Evolutionary conservation across 1,140 invertebrate species (phyloP).

Genomic region (Drosophila neocordata): DNA sequence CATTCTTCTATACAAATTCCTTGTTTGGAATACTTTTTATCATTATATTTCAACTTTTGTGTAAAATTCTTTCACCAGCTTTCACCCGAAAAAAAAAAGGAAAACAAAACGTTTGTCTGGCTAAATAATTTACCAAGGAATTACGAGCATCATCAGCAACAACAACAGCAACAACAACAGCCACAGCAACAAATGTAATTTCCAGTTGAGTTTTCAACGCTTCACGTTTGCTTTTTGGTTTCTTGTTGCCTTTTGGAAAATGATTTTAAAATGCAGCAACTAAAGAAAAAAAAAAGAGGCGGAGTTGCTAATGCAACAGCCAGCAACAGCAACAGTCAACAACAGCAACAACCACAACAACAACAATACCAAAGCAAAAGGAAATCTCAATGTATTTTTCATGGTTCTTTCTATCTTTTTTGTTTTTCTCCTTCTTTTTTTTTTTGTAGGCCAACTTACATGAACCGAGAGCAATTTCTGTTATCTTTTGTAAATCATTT

Average conservation of each 20-base stretch:
- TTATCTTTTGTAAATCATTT: conserved; percentile 77
- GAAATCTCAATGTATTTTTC: conserved; percentile 69
- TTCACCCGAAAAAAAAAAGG: conserved; percentile 14
- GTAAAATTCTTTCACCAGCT: conserved; percentile 41
- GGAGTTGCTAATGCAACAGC: conserved; percentile 52
- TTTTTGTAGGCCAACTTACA: conserved; percentile 68
- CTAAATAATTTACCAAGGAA: conserved; percentile 50
- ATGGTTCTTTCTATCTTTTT: conserved; percentile 47
- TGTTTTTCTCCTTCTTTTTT: conserved; percentile 62
- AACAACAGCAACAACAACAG: conserved; percentile 9
- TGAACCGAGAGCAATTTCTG: conserved; percentile 67
- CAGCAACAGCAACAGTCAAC: conserved; percentile 43
- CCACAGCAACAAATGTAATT: conserved; percentile 55
- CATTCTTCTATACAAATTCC: conserved; percentile 30
- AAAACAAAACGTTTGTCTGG: conserved; percentile 20
- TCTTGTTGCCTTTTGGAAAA: conserved; percentile 52
- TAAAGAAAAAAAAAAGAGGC: conserved; percentile 47
- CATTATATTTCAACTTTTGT: conserved; percentile 49
- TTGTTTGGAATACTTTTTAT: conserved; percentile 11
- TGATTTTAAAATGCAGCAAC: conserved; percentile 74
- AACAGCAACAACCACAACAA: neutral
- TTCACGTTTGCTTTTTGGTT: conserved; percentile 42
- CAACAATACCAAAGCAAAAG: conserved; percentile 43
- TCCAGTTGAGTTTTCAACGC: conserved; percentile 73
- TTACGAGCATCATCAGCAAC: conserved; percentile 39